These are phyloP conservation scores for Mylabris sibirica DNA, from an alignment of 2,888 invertebrate genomes.

Conservation along the genomic window DNA sequence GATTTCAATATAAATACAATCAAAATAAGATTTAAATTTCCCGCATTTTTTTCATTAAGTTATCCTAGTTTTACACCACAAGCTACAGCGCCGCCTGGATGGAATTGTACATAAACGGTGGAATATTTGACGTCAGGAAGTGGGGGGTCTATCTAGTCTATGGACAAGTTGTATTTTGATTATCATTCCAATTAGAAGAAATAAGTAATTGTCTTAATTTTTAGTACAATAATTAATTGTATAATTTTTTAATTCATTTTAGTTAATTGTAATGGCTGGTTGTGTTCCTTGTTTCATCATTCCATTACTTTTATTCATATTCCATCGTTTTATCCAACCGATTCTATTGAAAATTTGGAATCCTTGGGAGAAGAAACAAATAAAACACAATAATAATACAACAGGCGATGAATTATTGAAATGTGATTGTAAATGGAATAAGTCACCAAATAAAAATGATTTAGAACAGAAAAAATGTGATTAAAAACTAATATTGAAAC, in stretches of 20 bases:
- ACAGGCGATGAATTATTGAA: conserved; percentile 30
- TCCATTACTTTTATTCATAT: conserved; percentile 81
- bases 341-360: conserved; percentile 83
- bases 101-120: no score
- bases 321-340: conserved; percentile 86
- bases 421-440: conserved; percentile 41
- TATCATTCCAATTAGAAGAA: not conserved
- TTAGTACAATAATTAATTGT: no score
- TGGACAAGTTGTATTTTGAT: no score
- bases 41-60: no score
- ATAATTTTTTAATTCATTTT: not conserved
- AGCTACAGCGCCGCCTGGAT: no score
- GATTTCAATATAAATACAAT: no score
- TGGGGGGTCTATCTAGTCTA: no score
- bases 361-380: conserved; percentile 75
- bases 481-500: not conserved
- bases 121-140: no score
- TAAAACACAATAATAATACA: conserved; percentile 47
- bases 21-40: no score
- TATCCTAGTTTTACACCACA: no score
- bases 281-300: conserved; percentile 88
- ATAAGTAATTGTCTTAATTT: no score
- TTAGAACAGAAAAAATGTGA: conserved; percentile 18
- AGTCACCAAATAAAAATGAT: conserved; percentile 13
- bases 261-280: conserved; percentile 54